Evolutionary conservation across 2,888 invertebrate species (phyloP).

Genomic region (Hoplodrina ambigua): DNA sequence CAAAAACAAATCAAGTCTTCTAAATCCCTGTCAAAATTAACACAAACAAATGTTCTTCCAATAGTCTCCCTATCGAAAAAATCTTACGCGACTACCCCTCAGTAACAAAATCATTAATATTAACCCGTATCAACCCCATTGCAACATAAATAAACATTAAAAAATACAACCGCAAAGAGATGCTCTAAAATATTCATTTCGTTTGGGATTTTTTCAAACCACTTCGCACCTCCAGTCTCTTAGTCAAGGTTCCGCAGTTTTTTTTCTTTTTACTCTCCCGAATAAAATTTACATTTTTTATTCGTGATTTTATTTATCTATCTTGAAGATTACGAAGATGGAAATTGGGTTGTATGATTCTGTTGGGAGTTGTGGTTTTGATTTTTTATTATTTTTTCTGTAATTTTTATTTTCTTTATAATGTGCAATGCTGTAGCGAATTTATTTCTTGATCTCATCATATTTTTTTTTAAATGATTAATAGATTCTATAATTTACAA

Average conservation of each 20-base stretch:
- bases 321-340: conserved; percentile 65
- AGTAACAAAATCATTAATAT: conserved; percentile 65
- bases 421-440: neutral
- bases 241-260: conserved; percentile 46
- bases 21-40: conserved; percentile 60
- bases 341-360: conserved; percentile 53
- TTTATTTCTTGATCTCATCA: too few species aligned
- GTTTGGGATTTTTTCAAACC: conserved; percentile 62
- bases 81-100: conserved; percentile 53
- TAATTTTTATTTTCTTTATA: neutral
- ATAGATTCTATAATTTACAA: too few species aligned
- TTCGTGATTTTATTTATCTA: conserved; percentile 65
- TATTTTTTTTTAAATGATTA: too few species aligned
- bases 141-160: conserved; percentile 69
- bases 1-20: conserved; percentile 10
- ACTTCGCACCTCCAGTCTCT: conserved; percentile 65
- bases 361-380: conserved; percentile 50
- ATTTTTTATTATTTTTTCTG: conserved; percentile 24
- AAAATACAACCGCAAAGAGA: conserved; percentile 65
- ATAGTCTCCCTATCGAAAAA: conserved; percentile 57
- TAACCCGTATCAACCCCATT: conserved; percentile 67
- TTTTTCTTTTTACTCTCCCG: conserved; percentile 47
- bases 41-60: conserved; percentile 59
- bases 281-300: conserved; percentile 69
- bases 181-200: conserved; percentile 64